Percentiles rank a stretch among this genome's conserved stretches.
phyloP scores from a whole-genome alignment of 2,888 invertebrate species.

The Didymodactylos carnosus region DNA sequence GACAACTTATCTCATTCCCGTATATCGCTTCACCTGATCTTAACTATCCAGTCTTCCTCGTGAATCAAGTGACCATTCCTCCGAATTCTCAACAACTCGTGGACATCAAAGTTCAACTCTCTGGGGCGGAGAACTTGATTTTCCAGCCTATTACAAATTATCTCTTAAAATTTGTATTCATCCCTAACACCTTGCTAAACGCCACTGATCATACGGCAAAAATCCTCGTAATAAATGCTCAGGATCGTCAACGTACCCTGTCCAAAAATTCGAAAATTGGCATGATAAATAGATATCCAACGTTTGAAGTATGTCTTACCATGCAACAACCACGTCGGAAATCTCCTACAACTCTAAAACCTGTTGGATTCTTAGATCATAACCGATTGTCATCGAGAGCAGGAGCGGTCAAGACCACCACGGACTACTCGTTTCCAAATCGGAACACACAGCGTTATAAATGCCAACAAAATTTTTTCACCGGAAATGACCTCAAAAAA shows the following conservation, averaged over 20 bases:
- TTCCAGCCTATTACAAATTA: not conserved
- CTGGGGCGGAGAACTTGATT: not conserved
- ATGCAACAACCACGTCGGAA: not conserved
- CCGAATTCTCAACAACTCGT: not conserved
- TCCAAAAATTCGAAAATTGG: not conserved
- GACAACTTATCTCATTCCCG: too few species aligned
- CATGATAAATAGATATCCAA: not conserved
- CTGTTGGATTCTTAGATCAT: not conserved
- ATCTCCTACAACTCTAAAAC: too few species aligned
- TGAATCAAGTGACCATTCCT: too few species aligned
- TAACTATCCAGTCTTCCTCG: too few species aligned
- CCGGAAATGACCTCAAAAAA: too few species aligned
- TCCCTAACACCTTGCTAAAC: too few species aligned
- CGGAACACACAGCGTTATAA: too few species aligned
- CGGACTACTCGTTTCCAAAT: not conserved
- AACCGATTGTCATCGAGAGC: not conserved
- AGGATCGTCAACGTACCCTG: not conserved
- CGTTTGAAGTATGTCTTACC: not conserved
- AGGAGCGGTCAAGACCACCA: not conserved
- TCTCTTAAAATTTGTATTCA: too few species aligned
- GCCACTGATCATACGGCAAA: too few species aligned
- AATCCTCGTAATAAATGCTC: not conserved
- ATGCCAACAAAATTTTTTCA: too few species aligned
- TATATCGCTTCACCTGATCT: too few species aligned
- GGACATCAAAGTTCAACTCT: too few species aligned